Conservation (phyloP, 2,113 vertebrate species). For the Pelusios castaneus region DNA sequence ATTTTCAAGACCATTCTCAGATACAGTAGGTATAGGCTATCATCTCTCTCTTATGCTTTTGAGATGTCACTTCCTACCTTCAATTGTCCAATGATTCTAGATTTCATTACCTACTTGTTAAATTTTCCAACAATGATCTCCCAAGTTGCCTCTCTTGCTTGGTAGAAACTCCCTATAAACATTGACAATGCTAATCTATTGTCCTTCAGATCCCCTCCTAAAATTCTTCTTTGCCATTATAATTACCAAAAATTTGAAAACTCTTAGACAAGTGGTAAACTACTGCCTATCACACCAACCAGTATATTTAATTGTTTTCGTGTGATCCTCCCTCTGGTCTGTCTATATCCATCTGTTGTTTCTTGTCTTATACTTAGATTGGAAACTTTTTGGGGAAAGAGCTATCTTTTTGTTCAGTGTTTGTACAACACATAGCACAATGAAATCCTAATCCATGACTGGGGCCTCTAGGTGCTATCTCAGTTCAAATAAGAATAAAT, state of each 20-base stretch:
- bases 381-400: background rate
- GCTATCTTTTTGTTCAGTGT: background rate
- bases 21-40: background rate
- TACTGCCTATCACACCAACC: background rate
- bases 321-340: background rate
- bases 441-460: background rate
- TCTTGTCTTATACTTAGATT: background rate
- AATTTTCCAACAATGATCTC: background rate
- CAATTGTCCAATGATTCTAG: background rate
- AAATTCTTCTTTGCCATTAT: background rate
- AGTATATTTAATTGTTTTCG: background rate
- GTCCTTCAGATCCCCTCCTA: background rate
- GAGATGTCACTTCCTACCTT: background rate
- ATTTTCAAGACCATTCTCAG: background rate
- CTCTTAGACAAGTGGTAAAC: background rate
- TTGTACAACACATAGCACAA: background rate
- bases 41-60: background rate
- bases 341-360: background rate
- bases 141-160: background rate
- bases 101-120: background rate
- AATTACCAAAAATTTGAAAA: background rate
- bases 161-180: background rate
- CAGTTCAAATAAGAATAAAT: background rate
- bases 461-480: background rate
- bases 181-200: background rate